These are phyloP conservation scores for Grapholita molesta DNA, from an alignment of 1,140 invertebrate species.

Conservation along the genomic window DNA sequence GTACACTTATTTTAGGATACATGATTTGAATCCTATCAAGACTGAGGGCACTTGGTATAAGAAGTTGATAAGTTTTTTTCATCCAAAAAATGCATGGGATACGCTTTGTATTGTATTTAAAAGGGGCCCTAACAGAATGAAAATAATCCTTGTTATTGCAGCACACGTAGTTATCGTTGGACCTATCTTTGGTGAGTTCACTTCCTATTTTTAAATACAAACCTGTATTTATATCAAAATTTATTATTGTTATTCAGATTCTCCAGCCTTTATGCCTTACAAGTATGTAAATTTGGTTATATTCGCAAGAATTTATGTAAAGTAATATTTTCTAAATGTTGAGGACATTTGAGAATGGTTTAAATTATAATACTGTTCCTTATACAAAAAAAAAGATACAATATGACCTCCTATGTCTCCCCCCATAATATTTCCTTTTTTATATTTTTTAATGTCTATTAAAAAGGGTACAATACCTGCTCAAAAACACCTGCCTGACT, in stretches of 20 bases:
- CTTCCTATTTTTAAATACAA: neutral
- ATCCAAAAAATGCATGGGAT: slow-evolving; percentile 67
- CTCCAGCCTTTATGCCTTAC: neutral
- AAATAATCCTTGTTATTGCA: slow-evolving; percentile 66
- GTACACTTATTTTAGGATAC: slow-evolving; percentile 55
- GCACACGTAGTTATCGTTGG: slow-evolving; percentile 73
- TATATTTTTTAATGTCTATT: too few species aligned
- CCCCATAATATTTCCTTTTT: too few species aligned
- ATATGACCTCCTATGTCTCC: too few species aligned
- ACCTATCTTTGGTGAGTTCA: slow-evolving; percentile 68
- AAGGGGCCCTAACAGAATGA: slow-evolving; percentile 40
- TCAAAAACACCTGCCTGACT: too few species aligned
- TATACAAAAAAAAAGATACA: too few species aligned
- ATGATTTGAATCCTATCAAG: slow-evolving; percentile 44
- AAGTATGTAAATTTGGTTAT: neutral
- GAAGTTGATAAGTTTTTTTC: slow-evolving; percentile 63
- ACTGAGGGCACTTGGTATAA: slow-evolving; percentile 40
- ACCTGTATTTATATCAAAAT: too few species aligned
- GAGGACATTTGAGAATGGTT: neutral
- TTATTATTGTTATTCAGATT: neutral
- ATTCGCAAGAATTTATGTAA: neutral
- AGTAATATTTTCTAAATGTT: neutral
- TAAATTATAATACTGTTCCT: too few species aligned
- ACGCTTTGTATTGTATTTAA: slow-evolving; percentile 70
- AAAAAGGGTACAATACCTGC: too few species aligned